Conservation (phyloP, 2,113 vertebrate genomes). For the Scomber japonicus region DNA sequence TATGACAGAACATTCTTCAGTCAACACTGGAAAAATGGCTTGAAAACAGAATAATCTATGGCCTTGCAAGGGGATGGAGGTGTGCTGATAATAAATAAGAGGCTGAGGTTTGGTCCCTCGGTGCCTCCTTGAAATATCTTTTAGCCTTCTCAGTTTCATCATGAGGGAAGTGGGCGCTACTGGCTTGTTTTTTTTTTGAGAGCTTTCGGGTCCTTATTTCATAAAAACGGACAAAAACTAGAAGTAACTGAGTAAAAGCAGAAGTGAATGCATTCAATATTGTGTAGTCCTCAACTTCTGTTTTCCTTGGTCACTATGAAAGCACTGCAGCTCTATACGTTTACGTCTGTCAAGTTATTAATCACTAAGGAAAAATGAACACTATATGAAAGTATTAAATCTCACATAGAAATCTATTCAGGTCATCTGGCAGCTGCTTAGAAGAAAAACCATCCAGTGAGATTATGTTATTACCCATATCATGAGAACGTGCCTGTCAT, state of each 20-base stretch:
- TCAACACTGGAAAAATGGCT: no score
- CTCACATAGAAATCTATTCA: background rate
- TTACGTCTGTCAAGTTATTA: background rate
- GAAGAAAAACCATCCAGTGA: conserved; percentile 4
- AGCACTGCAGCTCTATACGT: background rate
- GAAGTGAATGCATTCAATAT: background rate
- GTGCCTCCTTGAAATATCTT: no score
- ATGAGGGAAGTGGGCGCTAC: no score
- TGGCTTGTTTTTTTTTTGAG: no score
- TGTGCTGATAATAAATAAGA: no score
- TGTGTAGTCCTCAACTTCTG: background rate
- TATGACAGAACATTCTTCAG: no score
- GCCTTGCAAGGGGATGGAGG: no score
- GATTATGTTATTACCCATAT: conserved; percentile 16
- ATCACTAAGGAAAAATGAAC: background rate
- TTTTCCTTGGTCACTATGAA: background rate
- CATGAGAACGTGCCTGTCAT: background rate
- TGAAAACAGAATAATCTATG: no score
- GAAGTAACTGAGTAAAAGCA: background rate
- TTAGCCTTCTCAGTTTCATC: no score
- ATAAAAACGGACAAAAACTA: no score
- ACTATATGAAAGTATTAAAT: conserved; percentile 18
- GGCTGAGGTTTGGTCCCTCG: no score
- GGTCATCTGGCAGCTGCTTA: background rate
- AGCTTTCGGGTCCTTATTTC: no score